Base-by-base conservation (phyloP, 2,797 vertebrate genomes). In the Labroides dimidiatus region DNA sequence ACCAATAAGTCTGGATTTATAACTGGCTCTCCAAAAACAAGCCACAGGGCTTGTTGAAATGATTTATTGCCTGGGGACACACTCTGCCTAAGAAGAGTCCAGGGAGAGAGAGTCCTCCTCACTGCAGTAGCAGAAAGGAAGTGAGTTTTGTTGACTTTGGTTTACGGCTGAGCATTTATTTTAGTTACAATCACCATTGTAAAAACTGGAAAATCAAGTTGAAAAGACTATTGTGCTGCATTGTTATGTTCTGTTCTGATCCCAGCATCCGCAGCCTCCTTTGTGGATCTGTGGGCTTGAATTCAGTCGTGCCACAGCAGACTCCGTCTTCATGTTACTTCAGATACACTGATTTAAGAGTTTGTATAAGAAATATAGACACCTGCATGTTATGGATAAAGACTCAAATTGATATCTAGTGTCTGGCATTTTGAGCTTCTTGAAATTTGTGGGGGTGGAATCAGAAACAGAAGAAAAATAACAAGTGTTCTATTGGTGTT, bases 11-110 rank as follows among this genome's bases (percentile, higher is more conserved):
- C 24, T 60, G 21, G 33, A 48, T 48, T 23, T 57, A 39, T 42
- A 51, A 20, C 39, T 42, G 33, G 41, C 44, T 76, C 50, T 56
- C 5, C 2, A 33, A 27, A n/a, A 65, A 66, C 55, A 56, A 75
- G 27, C 36, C 45, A 23, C 59, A 50, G 20, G 44, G 21, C 14
- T 47, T 44, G 16, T 53, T 64, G 11, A 16, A 60, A 2, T 68
- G 23, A 63, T 76, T 69, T 53, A 59, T 44, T 43, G 37, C 23
- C 39, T 53, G 2, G 19, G 17, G 19, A 21, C 27, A 55, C 60
- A 43, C 1, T 5, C 24, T 54, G 48, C 43, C 17, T 41, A 33
- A 8, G 23, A 23, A 39, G 37, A 21, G 36, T 75, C 3, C 11
- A 17, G 20, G 55, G 12, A 47, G 33, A 49, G 12, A 17, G 8